Base-by-base conservation (phyloP, 2,797 vertebrate genomes). In the Smutsia temminckii region DNA sequence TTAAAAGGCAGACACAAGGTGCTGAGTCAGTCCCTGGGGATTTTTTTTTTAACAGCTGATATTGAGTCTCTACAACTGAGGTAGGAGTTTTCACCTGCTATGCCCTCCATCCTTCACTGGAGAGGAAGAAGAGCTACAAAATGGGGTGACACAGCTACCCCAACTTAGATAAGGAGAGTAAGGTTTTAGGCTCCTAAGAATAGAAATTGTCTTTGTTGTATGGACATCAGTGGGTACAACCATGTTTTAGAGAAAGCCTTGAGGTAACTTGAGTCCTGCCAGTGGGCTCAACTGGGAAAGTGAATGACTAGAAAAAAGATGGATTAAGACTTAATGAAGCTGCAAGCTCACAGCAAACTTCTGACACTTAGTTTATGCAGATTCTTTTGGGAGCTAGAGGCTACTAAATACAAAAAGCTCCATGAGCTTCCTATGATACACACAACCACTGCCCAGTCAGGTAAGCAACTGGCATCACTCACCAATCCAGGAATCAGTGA, bases 1-100 rank as follows among this genome's bases (percentile, higher is more conserved):
- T 90, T 90, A 93, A 95, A 95, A 85, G 66, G 61, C 32, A 90
- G 63, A 64, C 49, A 61, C 9, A 93, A 78, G 21, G 40, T 68
- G 46, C 71, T 95, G 66, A 92, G 40, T 92, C 69, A 94, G 85
- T 9, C 37, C 42, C 40, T 78, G 12, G 61, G 29, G 14, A 72
- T 14, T 66, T 88, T 32, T 37, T 72, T 55, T 71, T 68, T 72
- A 51, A 89, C 27, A 93, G 59, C 37, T 86, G 46, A 46, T 75
- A 72, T 0, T 55, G 11, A 68, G n/a, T 81, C 64, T 89, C 59
- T 46, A 86, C 34, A 89, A 55, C 0, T 59, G 29, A 91, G 17
- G 32, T 72, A 91, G 51, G 8, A 69, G 3, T 93, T 94, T 46
- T 83, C 42, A 92, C 25, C 63, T 89, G 32, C 25, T 79, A 85